phyloP scores from a whole-genome alignment of 2,888 invertebrate species.

The Phortica magna region DNA sequence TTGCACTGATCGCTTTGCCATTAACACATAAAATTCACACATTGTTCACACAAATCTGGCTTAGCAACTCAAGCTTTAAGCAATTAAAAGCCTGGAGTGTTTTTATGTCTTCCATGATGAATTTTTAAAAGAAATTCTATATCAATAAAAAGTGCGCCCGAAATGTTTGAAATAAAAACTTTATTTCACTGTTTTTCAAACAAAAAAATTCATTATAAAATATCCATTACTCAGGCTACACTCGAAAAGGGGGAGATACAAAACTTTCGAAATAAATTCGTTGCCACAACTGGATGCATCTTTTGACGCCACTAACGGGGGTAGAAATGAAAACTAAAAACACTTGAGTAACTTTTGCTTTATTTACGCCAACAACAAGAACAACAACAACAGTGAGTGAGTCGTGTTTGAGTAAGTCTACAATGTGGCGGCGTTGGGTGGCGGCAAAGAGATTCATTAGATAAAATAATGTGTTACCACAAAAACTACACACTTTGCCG shows the following conservation, averaged over 20 bases:
- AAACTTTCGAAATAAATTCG: conserved; percentile 27
- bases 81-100: too few relatives aligned
- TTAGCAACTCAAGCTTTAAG: too few relatives aligned
- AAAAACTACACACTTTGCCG: conserved; percentile 24
- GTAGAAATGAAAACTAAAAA: conserved; percentile 43
- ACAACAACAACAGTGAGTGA: neutral
- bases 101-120: too few relatives aligned
- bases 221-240: conserved; percentile 66
- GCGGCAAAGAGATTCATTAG: conserved; percentile 61
- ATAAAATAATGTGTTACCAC: conserved; percentile 66
- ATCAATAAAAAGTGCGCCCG: neutral
- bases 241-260: neutral
- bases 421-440: neutral
- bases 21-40: too few relatives aligned
- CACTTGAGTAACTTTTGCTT: conserved; percentile 66
- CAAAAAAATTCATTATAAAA: conserved; percentile 63
- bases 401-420: neutral
- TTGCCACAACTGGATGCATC: neutral
- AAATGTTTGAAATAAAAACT: conserved; percentile 10
- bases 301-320: neutral
- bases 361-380: conserved; percentile 41
- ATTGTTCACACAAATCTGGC: too few relatives aligned
- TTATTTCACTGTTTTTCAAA: neutral
- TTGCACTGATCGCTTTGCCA: too few relatives aligned
- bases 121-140: too few relatives aligned